These are phyloP conservation scores for Trinectes maculatus DNA, from an alignment of 2,113 vertebrate genomes.

Conservation along the genomic window DNA sequence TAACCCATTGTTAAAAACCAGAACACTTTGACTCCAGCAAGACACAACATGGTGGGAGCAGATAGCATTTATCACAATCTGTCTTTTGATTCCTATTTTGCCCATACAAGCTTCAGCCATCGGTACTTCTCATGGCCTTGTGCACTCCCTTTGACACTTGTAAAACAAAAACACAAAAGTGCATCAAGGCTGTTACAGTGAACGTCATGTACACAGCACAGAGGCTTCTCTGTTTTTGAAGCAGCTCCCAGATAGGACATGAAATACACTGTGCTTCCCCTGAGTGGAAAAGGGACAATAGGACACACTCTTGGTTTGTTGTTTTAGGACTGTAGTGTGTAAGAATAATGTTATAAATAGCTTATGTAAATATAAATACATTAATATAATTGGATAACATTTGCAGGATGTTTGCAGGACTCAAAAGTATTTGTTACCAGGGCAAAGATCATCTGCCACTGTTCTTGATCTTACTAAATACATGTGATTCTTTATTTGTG, in stretches of 20 bases:
- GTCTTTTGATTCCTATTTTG: conserved; percentile 3
- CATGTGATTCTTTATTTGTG: too few relatives aligned
- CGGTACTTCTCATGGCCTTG: conserved; percentile 45
- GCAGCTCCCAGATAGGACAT: conserved; percentile 37
- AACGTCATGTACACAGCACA: conserved; percentile 26
- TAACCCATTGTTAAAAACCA: not conserved
- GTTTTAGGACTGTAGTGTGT: conserved; percentile 8
- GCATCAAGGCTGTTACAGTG: conserved; percentile 29
- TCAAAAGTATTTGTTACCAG: not conserved
- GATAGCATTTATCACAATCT: conserved; percentile 41
- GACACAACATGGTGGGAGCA: conserved; percentile 51
- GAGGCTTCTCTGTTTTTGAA: conserved; percentile 21
- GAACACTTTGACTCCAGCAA: conserved; percentile 32
- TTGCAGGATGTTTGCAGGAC: conserved; percentile 7
- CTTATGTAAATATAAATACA: conserved; percentile 17
- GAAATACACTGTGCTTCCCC: conserved; percentile 12
- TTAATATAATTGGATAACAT: not conserved
- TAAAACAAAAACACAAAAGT: not conserved
- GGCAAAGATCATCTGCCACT: not conserved
- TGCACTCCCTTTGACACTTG: not conserved
- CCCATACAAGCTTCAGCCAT: conserved; percentile 3
- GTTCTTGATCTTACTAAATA: too few relatives aligned
- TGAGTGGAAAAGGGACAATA: conserved; percentile 26
- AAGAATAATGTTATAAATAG: conserved; percentile 33
- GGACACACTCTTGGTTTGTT: not conserved